Percentiles rank a stretch among this genome's conserved stretches.
Conservation (phyloP, 2,113 vertebrate genomes). For the Poeciliopsis retropinna region DNA sequence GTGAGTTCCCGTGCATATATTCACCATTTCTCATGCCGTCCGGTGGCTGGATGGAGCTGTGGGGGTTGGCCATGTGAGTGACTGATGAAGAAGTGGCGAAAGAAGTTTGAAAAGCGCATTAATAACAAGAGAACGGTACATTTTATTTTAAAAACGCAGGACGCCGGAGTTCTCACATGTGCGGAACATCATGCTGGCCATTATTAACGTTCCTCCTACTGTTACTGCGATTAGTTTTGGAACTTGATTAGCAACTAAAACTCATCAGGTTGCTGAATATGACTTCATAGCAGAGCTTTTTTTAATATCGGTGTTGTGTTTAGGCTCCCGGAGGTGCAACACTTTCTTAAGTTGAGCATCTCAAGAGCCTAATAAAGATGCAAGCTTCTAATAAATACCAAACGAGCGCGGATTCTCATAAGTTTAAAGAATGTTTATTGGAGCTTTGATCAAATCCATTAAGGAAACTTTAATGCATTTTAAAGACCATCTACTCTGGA, state of each 20-base stretch:
- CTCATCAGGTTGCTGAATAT: neutral
- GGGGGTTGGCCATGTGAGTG: slow-evolving; percentile 38
- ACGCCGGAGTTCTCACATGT: neutral
- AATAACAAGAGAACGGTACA: neutral
- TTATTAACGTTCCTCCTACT: neutral
- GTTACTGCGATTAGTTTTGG: slow-evolving; percentile 4
- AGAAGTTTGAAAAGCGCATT: slow-evolving; percentile 14
- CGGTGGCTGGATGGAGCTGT: slow-evolving; percentile 37
- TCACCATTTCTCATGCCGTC: slow-evolving; percentile 41
- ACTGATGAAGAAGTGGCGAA: slow-evolving; percentile 33
- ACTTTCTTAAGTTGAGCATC: neutral
- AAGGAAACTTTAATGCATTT: neutral
- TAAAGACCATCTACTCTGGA: neutral
- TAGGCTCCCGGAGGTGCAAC: neutral
- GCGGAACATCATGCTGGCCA: neutral
- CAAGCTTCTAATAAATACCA: neutral
- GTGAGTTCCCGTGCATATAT: slow-evolving; percentile 62
- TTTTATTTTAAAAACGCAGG: neutral
- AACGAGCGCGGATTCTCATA: neutral
- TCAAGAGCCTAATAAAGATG: neutral
- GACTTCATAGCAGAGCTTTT: slow-evolving; percentile 2
- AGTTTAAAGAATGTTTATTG: neutral
- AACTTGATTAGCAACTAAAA: slow-evolving; percentile 5
- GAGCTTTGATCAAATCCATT: neutral
- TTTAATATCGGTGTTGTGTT: slow-evolving; percentile 4